These are phyloP conservation scores for Pandemis corylana DNA, from an alignment of 2,888 invertebrate genomes.

Conservation along the genomic window DNA sequence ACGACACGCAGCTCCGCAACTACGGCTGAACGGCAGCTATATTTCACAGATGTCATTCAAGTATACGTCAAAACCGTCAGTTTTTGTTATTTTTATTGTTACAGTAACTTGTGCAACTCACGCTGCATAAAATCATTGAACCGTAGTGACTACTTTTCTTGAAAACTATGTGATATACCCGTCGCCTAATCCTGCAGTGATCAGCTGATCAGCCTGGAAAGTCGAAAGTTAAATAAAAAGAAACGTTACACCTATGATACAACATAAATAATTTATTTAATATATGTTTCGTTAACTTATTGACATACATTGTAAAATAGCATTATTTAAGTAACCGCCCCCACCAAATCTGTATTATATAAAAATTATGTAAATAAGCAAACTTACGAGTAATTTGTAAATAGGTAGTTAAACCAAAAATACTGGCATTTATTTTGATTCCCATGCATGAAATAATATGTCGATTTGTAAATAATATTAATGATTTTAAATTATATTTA, in stretches of 20 bases:
- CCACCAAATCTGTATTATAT: neutral
- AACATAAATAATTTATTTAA: neutral
- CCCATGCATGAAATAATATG: neutral
- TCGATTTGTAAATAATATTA: slow-evolving; percentile 11
- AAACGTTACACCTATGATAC: neutral
- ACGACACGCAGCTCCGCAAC: too few species aligned
- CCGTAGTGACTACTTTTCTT: too few species aligned
- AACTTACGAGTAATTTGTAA: slow-evolving; percentile 8
- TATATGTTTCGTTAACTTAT: neutral
- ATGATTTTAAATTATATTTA: slow-evolving; percentile 3
- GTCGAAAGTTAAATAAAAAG: neutral
- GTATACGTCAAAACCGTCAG: too few species aligned
- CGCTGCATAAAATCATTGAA: too few species aligned
- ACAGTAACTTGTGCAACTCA: too few species aligned
- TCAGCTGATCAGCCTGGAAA: too few species aligned
- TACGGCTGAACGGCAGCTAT: too few species aligned
- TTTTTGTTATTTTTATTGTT: too few species aligned
- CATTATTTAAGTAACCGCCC: neutral
- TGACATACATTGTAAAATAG: neutral
- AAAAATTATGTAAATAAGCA: neutral
- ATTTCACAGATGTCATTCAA: too few species aligned
- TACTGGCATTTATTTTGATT: neutral
- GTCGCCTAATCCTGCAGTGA: too few species aligned
- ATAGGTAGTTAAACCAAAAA: neutral
- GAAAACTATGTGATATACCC: too few species aligned